phyloP scores from a whole-genome alignment of 2,113 vertebrate genomes.

The Rhea pennata region DNA sequence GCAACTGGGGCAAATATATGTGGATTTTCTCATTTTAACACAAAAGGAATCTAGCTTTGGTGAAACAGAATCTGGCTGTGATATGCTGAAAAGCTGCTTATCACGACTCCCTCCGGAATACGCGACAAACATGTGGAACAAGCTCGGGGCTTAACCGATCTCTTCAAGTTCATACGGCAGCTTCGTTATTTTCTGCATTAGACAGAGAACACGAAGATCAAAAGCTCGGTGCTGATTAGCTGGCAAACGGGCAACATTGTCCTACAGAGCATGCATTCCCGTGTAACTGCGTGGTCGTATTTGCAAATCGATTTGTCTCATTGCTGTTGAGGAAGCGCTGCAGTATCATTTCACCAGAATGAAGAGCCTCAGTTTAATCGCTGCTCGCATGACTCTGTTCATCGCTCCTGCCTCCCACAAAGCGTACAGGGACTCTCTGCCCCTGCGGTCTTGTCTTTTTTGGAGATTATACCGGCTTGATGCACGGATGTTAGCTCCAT shows the following conservation, averaged over 20 bases:
- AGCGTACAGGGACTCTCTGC: accelerated
- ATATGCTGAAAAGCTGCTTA: constrained; percentile 58
- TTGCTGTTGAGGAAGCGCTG: constrained; percentile 8
- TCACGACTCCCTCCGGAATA: constrained; percentile 39
- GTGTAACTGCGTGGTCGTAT: neutral
- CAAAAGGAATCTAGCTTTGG: constrained; percentile 48
- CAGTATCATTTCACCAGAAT: constrained; percentile 9
- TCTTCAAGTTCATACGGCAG: constrained; percentile 12
- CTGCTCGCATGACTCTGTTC: neutral
- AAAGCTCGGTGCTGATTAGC: constrained; percentile 43
- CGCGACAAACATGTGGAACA: constrained; percentile 29
- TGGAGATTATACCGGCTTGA: neutral
- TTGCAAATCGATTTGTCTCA: constrained; percentile 40
- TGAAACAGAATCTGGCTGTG: constrained; percentile 66
- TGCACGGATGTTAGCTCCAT: neutral
- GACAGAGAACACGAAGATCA: constrained; percentile 21
- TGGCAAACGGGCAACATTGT: neutral
- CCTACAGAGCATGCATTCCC: neutral
- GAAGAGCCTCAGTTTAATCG: neutral
- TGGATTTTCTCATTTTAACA: constrained; percentile 61
- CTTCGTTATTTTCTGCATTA: constrained; percentile 49
- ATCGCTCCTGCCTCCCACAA: constrained; percentile 11
- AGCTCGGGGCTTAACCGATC: neutral
- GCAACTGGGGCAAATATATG: constrained; percentile 30
- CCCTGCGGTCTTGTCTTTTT: neutral